Evolutionary conservation across 2,888 invertebrate genomes (phyloP).

Genomic region (Allolobophora icterica): DNA sequence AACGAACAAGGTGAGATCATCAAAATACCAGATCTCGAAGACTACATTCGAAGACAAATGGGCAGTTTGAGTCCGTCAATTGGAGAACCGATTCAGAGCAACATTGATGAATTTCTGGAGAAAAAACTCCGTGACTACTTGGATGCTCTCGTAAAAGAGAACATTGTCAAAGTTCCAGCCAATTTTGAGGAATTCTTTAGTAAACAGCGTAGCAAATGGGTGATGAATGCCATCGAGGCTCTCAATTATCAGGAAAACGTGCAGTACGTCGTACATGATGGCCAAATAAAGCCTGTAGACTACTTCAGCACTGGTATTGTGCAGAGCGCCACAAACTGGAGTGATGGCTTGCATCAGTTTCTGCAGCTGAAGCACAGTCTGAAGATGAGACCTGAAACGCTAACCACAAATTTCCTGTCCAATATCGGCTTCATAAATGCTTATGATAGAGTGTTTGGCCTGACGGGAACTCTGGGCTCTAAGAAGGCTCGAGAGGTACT

Average conservation of each 20-base stretch:
- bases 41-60: too few relatives aligned
- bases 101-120: slow-evolving; percentile 14
- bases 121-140: not conserved
- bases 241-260: slow-evolving; percentile 24
- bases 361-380: slow-evolving; percentile 18
- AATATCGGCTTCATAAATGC: slow-evolving; percentile 4
- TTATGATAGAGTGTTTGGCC: slow-evolving; percentile 13
- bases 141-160: not conserved
- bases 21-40: too few relatives aligned
- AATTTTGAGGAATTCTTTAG: not conserved
- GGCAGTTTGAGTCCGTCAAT: not conserved
- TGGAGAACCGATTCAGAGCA: not conserved
- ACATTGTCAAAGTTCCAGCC: too few relatives aligned
- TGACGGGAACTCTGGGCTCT: slow-evolving; percentile 40
- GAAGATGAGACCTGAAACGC: slow-evolving; percentile 18
- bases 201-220: slow-evolving; percentile 13
- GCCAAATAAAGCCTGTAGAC: slow-evolving; percentile 23
- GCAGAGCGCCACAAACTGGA: too few relatives aligned
- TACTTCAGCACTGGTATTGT: slow-evolving; percentile 19
- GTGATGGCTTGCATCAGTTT: too few relatives aligned
- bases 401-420: slow-evolving; percentile 22
- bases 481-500: too few relatives aligned
- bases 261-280: slow-evolving; percentile 12
- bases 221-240: slow-evolving; percentile 18
- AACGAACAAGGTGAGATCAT: slow-evolving; percentile 7